Base-by-base conservation (phyloP, 2,113 vertebrate species). In the Cricetomys ansorgei region DNA sequence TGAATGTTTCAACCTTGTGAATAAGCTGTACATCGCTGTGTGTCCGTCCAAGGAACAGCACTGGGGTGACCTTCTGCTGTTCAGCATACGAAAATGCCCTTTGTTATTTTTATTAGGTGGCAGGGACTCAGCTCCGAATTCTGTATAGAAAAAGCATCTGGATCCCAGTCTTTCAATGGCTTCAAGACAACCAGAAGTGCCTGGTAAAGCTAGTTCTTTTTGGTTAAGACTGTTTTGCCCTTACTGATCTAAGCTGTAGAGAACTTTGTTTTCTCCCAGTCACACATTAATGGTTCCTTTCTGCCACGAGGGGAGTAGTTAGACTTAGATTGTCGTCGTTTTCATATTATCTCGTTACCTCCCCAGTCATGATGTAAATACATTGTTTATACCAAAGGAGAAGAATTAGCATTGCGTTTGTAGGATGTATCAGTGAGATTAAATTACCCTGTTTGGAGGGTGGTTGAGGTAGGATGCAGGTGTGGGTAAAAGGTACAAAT, bases 161-260 rank as follows among this genome's bases (percentile, higher is more conserved):
- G 96, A 98, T 92, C 88, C 86, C 96, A 91, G 75, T 97, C 89
- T 97, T 80, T 93, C 96, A 99, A 98, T 99, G 99, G 98, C 97
- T 95, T 98, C 98, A 15, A 97, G 98, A 97, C 97, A 98, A 93
- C 92, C 98, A 84, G 98, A 98, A 97, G 92, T 98, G 89, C 98
- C 98, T 98, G 99, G 99, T 99, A 99, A 99, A 98, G 92, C 48
- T 88, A 92, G 88, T 95, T 98, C 43, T 95, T 97, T 91, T 85
- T 90, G 91, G 48, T 96, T 55, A 96, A 97, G 12, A 89, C 3
- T 88, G 23, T 88, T 83, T 88, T 81, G 31, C 76, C 45, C 67
- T 81, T 59, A 53, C 11, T 37, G 5, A 69, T 96, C 84, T 88
- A 65, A 95, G 72, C 13, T 92, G 69, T 43, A 83, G 9, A 88